Conservation (phyloP, 2,888 invertebrate species). For the Sarcophaga variegata region DNA sequence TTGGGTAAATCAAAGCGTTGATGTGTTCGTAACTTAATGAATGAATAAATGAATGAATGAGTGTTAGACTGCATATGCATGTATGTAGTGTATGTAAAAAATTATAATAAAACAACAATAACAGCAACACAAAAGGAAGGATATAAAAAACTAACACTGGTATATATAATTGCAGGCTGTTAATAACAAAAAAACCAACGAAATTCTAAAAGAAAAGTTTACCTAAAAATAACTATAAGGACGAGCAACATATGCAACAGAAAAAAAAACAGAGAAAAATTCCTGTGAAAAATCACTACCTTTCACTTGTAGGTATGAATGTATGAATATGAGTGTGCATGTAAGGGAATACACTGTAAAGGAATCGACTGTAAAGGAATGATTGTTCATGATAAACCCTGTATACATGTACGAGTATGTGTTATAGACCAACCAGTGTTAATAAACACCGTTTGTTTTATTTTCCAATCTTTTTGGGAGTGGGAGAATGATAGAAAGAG, state of each 20-base stretch:
- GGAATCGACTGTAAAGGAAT: too few relatives aligned
- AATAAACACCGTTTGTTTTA: too few relatives aligned
- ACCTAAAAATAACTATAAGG: background rate
- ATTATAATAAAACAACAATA: background rate
- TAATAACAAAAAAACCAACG: background rate
- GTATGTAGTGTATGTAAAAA: background rate
- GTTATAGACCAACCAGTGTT: too few relatives aligned
- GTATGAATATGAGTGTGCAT: background rate
- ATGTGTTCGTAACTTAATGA: background rate
- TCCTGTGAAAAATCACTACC: too few relatives aligned
- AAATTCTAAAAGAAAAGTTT: background rate
- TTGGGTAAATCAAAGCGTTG: background rate
- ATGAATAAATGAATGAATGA: background rate
- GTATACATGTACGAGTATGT: too few relatives aligned
- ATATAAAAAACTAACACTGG: background rate
- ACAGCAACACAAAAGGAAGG: background rate
- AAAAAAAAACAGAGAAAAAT: too few relatives aligned
- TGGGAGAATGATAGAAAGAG: background rate
- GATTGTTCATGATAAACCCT: too few relatives aligned
- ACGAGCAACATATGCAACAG: too few relatives aligned
- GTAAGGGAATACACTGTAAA: background rate
- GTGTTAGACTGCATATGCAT: background rate
- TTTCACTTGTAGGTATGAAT: too few relatives aligned
- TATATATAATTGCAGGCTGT: background rate
- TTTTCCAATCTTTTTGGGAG: too few relatives aligned